Conservation (phyloP, 2,888 invertebrate genomes). For the Clepsis dumicolana region DNA sequence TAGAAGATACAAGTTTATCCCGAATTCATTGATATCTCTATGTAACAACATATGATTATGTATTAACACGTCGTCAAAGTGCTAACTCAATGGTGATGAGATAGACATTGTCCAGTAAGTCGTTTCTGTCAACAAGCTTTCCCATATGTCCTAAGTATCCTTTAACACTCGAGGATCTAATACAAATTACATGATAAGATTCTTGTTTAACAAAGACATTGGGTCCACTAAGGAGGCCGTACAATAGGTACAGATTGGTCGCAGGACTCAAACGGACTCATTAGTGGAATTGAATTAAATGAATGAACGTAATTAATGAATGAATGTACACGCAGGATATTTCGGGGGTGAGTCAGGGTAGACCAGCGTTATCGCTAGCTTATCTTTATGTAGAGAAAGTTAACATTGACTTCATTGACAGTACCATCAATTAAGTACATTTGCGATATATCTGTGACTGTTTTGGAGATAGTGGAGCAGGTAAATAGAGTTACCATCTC, state of each 20-base stretch:
- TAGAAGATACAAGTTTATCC: background rate
- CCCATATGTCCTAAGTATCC: background rate
- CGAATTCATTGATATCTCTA: background rate
- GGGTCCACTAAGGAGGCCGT: background rate
- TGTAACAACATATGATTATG: background rate
- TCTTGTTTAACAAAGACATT: background rate
- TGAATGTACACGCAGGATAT: background rate
- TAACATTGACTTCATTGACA: constrained; percentile 7
- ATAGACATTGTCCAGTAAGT: background rate
- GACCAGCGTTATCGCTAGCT: background rate
- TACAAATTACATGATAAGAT: background rate
- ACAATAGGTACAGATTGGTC: constrained; percentile 8
- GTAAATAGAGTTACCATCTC: background rate
- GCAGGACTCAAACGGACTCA: constrained; percentile 17
- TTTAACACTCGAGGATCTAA: background rate
- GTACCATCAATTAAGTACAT: constrained; percentile 1
- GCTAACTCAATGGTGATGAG: background rate
- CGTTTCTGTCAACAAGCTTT: background rate
- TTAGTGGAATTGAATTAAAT: constrained; percentile 17
- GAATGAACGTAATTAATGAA: background rate
- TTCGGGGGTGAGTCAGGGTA: background rate
- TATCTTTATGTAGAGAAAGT: constrained; percentile 8
- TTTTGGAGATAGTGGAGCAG: background rate
- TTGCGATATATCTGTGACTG: constrained; percentile 12
- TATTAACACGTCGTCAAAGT: background rate